Base-by-base conservation (phyloP, 2,113 vertebrate species). In the Azemiops feae region DNA sequence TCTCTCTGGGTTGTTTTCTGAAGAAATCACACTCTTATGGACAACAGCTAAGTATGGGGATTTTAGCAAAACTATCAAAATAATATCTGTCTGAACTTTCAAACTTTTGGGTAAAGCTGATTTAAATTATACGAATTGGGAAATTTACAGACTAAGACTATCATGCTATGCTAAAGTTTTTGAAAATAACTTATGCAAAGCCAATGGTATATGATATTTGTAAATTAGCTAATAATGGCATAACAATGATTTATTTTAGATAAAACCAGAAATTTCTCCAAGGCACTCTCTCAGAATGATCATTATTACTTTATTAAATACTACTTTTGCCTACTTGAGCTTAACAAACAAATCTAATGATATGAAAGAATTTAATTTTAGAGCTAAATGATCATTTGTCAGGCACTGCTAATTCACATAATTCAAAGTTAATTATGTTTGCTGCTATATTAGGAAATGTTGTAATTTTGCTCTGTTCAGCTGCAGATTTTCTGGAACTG, bases 381-480 rank as follows among this genome's bases (percentile, higher is more conserved):
- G 96, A 98, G 97, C 93, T 96, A 97, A 98, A 97, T 97, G 97
- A 97, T 98, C 98, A 98, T 98, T 98, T 98, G 97, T 98, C 98
- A 98, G 96, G 97, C 98, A 95, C 95, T 97, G 97, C 98, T 98
- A 98, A 98, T 97, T 98, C 97, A 97, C 95, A 97, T 98, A 98
- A 98, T 98, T 98, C 97, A 98, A 98, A 98, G 97, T 98, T 98
- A 98, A 98, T 98, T 98, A 97, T 97, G 96, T 98, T 98, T 98
- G 96, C 30, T 98, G 96, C 30, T 53, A 97, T 97, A 98, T 98
- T 97, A 97, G 94, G 94, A 95, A 97, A 93, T 97, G 93, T 90
- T 52, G 95, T 97, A 97, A 98, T 98, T 98, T 98, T 97, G 96
- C 96, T 98, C 96, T 97, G 94, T 97, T 97, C 96, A 97, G 95